A percentile compares a stretch with the other conserved stretches of the same genome.
phyloP scores from a whole-genome alignment of 2,888 invertebrate species.

The Diplazon laetatorius region DNA sequence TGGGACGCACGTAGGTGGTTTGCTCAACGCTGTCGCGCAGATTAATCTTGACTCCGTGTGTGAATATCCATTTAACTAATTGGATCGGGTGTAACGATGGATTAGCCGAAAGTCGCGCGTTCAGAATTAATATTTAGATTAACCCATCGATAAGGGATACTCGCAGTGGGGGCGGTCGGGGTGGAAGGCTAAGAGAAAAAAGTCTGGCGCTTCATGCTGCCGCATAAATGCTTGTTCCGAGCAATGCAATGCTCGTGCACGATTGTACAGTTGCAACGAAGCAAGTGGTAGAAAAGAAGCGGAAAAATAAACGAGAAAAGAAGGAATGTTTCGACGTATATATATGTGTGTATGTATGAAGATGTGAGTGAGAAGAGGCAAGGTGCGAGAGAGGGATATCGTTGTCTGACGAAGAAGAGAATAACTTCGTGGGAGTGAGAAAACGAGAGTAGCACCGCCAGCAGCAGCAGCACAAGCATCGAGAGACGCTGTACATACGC shows the following conservation, averaged over 20 bases:
- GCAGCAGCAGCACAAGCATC: constrained; percentile 45
- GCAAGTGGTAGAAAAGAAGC: constrained; percentile 48
- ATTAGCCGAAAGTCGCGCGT: constrained; percentile 10
- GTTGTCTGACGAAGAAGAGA: constrained; percentile 24
- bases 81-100: constrained; percentile 38
- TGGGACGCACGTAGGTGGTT: constrained; percentile 24
- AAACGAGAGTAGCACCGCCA: constrained; percentile 50
- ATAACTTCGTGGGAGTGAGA: constrained; percentile 43
- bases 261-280: constrained; percentile 42
- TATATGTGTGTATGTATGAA: too few relatives aligned
- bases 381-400: constrained; percentile 45
- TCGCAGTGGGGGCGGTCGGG: neutral
- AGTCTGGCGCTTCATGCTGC: constrained; percentile 37
- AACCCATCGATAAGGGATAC: constrained; percentile 5
- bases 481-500: constrained; percentile 36
- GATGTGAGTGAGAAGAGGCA: constrained; percentile 42
- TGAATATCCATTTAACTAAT: constrained; percentile 19
- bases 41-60: constrained; percentile 41
- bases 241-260: constrained; percentile 25
- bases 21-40: constrained; percentile 30
- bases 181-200: constrained; percentile 57
- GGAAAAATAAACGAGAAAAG: constrained; percentile 25
- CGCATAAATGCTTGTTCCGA: constrained; percentile 51
- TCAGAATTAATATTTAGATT: constrained; percentile 35
- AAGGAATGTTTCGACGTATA: constrained; percentile 39